A percentile compares a stretch with the other conserved stretches of the same genome.
phyloP scores from a whole-genome alignment of 1,140 invertebrate genomes.

The Meloidogyne floridensis region DNA sequence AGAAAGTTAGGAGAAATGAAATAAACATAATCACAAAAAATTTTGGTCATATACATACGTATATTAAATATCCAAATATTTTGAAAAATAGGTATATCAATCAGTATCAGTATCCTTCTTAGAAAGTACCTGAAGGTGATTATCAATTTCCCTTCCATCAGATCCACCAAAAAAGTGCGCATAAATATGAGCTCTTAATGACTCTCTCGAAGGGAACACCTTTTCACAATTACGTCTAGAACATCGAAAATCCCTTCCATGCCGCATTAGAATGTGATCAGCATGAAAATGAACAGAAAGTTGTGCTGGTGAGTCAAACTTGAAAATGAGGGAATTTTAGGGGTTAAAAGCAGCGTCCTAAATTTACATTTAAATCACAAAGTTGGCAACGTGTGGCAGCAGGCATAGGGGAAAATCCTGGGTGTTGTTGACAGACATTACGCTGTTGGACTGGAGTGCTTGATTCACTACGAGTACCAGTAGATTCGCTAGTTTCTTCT shows the following conservation, averaged over 20 bases:
- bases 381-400: slow-evolving; percentile 38
- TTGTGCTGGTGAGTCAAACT: slow-evolving; percentile 42
- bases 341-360: too few relatives aligned
- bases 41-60: too few relatives aligned
- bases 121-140: slow-evolving; percentile 16
- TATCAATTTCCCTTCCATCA: not conserved
- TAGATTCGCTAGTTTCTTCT: slow-evolving; percentile 52
- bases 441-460: slow-evolving; percentile 49
- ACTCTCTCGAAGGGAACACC: slow-evolving; percentile 45
- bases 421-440: slow-evolving; percentile 15
- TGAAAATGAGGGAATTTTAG: not conserved
- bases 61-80: too few relatives aligned
- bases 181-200: slow-evolving; percentile 39
- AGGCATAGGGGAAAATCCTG: slow-evolving; percentile 35
- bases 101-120: too few relatives aligned
- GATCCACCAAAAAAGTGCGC: slow-evolving; percentile 47
- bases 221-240: slow-evolving; percentile 51
- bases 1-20: too few relatives aligned
- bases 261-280: slow-evolving; percentile 49
- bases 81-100: too few relatives aligned
- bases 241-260: slow-evolving; percentile 50
- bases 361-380: slow-evolving; percentile 36
- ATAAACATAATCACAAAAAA: too few relatives aligned
- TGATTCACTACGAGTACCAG: slow-evolving; percentile 47
- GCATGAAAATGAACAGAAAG: slow-evolving; percentile 49